phyloP scores from a whole-genome alignment of 2,888 invertebrate genomes.

The Margaritifera margaritifera region DNA sequence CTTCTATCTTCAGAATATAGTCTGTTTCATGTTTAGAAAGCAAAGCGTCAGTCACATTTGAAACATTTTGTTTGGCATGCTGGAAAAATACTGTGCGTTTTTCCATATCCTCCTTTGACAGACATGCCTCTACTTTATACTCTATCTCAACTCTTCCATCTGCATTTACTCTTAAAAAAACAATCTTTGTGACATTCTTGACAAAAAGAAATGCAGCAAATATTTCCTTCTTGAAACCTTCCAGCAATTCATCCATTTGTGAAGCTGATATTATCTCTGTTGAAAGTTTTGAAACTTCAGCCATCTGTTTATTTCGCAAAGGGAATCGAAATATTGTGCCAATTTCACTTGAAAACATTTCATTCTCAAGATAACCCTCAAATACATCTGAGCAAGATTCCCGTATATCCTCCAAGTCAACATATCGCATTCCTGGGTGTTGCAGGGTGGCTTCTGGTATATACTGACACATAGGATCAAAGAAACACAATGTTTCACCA shows the following conservation, averaged over 20 bases:
- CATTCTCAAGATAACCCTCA: conserved; percentile 33
- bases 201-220: conserved; percentile 28
- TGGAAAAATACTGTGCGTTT: conserved; percentile 13
- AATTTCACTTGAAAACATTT: conserved; percentile 9
- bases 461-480: conserved; percentile 65
- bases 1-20: not conserved
- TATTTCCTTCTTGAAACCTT: conserved; percentile 18
- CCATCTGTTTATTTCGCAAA: conserved; percentile 24
- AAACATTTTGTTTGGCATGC: not conserved
- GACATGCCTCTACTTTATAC: not conserved
- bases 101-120: conserved; percentile 16
- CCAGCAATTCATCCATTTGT: conserved; percentile 11
- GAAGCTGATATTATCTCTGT: conserved; percentile 11
- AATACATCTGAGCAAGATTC: conserved; percentile 29
- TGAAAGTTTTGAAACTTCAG: conserved; percentile 48
- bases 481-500: conserved; percentile 56
- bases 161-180: conserved; percentile 5
- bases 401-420: conserved; percentile 21
- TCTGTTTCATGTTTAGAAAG: too few relatives aligned
- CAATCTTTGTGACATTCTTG: conserved; percentile 6
- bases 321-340: conserved; percentile 37
- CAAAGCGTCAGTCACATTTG: too few relatives aligned
- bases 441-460: conserved; percentile 36
- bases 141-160: not conserved
- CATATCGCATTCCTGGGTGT: conserved; percentile 31